A percentile compares a stretch with the other conserved stretches of the same genome.
These are phyloP conservation scores for Melitaea cinxia DNA, from an alignment of 1,140 invertebrate genomes.

Conservation along the genomic window DNA sequence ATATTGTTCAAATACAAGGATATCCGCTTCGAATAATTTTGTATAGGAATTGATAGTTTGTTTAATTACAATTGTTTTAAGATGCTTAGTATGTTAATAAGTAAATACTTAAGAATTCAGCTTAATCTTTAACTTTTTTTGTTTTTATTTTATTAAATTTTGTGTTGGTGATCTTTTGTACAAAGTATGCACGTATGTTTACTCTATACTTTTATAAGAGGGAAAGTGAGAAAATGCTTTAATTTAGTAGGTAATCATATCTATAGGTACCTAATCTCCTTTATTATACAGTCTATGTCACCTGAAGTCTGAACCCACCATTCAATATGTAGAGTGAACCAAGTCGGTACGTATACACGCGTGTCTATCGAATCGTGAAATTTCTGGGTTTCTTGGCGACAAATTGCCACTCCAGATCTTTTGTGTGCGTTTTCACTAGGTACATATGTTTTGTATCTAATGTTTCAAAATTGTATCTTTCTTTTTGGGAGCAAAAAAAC, in stretches of 20 bases:
- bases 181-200: too few species aligned
- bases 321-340: neutral
- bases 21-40: constrained; percentile 2
- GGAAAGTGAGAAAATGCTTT: too few species aligned
- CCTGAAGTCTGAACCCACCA: neutral
- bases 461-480: too few species aligned
- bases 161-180: too few species aligned
- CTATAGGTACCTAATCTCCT: too few species aligned
- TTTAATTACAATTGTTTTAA: neutral
- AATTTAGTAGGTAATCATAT: too few species aligned
- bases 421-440: constrained; percentile 5
- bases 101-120: neutral
- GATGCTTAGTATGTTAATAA: constrained; percentile 8
- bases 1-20: constrained; percentile 8
- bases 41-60: neutral
- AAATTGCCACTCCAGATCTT: constrained; percentile 32
- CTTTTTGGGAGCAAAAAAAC: too few species aligned
- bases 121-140: neutral
- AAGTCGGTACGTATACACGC: neutral
- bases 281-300: neutral
- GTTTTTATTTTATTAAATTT: neutral
- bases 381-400: constrained; percentile 37
- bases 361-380: constrained; percentile 23
- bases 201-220: too few species aligned
- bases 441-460: too few species aligned